Base-by-base conservation (phyloP, 2,113 vertebrate species). In the Falco punctatus region DNA sequence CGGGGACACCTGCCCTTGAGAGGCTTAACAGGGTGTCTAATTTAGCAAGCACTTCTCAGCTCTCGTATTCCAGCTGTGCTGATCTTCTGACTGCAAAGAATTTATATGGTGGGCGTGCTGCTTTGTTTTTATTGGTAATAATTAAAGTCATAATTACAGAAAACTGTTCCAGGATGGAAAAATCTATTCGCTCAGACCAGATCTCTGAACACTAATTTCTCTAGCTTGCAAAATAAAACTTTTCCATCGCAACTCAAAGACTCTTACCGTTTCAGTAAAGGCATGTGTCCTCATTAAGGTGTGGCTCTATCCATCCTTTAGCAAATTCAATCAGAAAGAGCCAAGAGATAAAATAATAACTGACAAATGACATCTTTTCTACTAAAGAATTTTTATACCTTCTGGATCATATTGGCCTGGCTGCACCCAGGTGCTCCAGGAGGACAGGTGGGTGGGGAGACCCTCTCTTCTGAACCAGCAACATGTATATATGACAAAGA, bases 121-220 rank as follows among this genome's bases (percentile, higher is more conserved):
- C 13, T 90, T 69, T 86, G 49, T 11, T 80, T 93, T 67, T 61
- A 13, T 40, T 64, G 16, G 30, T 67, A 81, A 69, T 92, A 95
- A 87, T 86, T 91, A 28, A 78, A 73, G 55, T 52, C 66, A 79
- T 87, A 71, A 79, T 69, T 81, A 71, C 48, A 86, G 54, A 78
- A 92, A 95, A 58, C 52, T 88, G 21, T 79, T 80, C 77, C 74
- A 91, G 66, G 65, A 79, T 92, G 66, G 89, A 93, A 94, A 92
- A 86, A 90, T 67, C 38, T 71, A 26, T 70, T 93, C 94, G 14
- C 44, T 93, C 44, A 64, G 62, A 72, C 11, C 48, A 72, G n/a
- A 20, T 67, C 8, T 77, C 30, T 72, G 52, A 59, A 46, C 2
- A 27, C 13, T 7, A 27, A 8, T 30, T 54, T 72, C 40, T 88